Conservation (phyloP, 2,113 vertebrate species). For the Atlantisia rogersi region DNA sequence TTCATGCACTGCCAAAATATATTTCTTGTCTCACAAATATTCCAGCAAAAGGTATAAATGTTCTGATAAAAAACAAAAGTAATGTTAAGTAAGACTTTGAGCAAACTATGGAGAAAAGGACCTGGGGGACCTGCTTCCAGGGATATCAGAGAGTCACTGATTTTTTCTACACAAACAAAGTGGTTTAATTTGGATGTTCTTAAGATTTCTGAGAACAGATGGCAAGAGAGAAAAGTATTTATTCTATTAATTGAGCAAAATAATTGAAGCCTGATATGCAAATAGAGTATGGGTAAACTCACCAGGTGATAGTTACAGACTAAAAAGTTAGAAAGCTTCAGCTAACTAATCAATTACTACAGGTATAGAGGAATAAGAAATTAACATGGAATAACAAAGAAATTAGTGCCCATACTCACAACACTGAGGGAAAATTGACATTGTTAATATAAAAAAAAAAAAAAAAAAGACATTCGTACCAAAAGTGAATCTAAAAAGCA, state of each 20-base stretch:
- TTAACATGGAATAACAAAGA: background rate
- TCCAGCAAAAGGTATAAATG: background rate
- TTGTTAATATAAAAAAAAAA: background rate
- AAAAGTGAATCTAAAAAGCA: background rate
- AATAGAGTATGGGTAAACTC: background rate
- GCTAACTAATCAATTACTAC: background rate
- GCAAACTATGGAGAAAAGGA: background rate
- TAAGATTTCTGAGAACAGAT: conserved; percentile 12
- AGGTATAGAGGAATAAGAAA: background rate
- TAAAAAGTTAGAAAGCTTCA: background rate
- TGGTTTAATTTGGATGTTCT: background rate
- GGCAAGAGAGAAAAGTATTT: background rate
- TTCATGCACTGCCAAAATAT: background rate
- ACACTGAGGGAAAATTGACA: background rate
- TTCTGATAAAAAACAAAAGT: background rate
- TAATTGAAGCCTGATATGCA: background rate
- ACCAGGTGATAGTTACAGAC: background rate
- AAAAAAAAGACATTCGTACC: background rate
- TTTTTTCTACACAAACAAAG: background rate
- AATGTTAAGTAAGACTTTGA: background rate
- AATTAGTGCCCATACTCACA: background rate
- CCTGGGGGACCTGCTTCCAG: background rate
- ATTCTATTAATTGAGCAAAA: background rate
- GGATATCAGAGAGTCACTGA: background rate
- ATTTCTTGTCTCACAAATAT: background rate